Evolutionary conservation across 2,113 vertebrate genomes (phyloP).

Genomic region (Oreocharis arfaki): DNA sequence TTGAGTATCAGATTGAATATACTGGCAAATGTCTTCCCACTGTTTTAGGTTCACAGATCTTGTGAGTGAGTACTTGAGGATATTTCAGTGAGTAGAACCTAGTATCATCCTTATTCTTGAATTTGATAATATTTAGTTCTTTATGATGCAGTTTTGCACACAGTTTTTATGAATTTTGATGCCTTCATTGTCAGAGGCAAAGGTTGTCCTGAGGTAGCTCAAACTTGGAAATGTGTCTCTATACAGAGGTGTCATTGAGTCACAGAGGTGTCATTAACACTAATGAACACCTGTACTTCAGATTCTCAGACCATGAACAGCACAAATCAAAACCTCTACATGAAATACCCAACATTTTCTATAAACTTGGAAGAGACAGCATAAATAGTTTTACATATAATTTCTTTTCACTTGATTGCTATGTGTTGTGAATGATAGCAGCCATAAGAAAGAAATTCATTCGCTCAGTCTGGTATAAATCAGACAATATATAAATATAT

Average conservation of each 20-base stretch:
- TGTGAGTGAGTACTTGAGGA: not conserved
- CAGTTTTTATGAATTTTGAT: not conserved
- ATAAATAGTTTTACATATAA: not conserved
- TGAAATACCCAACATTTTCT: not conserved
- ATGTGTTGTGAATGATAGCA: not conserved
- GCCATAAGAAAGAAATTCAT: not conserved
- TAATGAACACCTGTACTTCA: not conserved
- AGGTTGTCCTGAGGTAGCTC: not conserved
- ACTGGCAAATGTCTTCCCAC: not conserved
- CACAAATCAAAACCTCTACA: not conserved
- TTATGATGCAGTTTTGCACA: not conserved
- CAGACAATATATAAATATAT: not conserved
- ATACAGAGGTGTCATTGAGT: not conserved
- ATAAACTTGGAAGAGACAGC: not conserved
- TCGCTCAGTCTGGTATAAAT: not conserved
- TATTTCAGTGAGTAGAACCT: not conserved
- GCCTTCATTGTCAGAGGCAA: not conserved
- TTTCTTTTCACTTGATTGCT: not conserved
- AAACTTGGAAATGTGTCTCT: not conserved
- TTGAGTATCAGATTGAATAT: not conserved
- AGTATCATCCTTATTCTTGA: not conserved
- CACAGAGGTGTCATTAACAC: not conserved
- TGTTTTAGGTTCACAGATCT: not conserved
- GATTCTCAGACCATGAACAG: not conserved
- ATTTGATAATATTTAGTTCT: not conserved